Percentiles rank a stretch among this genome's conserved stretches.
Conservation (phyloP, 2,888 invertebrate species). For the Tuta absoluta region DNA sequence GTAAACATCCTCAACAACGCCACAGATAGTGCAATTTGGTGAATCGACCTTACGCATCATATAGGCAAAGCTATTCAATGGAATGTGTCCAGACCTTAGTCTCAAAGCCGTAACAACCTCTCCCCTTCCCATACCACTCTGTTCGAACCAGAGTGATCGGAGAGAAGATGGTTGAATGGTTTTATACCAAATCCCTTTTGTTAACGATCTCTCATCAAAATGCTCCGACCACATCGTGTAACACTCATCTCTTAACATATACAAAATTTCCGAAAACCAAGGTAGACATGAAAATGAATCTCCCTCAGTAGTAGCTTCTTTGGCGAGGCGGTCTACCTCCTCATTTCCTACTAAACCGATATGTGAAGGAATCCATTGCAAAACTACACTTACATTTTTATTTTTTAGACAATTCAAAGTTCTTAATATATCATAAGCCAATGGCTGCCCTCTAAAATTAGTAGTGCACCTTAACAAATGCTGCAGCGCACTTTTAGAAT, state of each 20-base stretch:
- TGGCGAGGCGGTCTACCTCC: constrained; percentile 18
- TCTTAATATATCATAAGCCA: constrained; percentile 20
- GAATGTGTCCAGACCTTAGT: background rate
- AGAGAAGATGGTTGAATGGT: background rate
- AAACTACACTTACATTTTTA: background rate
- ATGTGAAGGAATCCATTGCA: constrained; percentile 30
- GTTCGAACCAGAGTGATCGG: background rate
- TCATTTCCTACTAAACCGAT: constrained; percentile 22
- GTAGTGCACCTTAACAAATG: constrained; percentile 24
- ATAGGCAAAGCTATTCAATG: background rate
- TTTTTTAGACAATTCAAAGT: background rate
- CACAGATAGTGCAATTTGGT: background rate
- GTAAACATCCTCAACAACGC: background rate
- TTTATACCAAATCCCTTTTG: too few species aligned
- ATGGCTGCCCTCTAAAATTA: background rate
- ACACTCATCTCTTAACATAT: background rate
- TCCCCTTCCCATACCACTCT: background rate
- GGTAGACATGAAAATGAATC: background rate
- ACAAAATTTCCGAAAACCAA: background rate
- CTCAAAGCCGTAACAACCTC: background rate
- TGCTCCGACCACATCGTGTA: background rate
- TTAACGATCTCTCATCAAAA: background rate
- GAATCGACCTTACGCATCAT: background rate
- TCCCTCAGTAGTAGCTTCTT: background rate
- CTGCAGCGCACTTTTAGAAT: constrained; percentile 19